phyloP scores from a whole-genome alignment of 92 coral and sea anemone genomes.

The Siderastrea siderea region DNA sequence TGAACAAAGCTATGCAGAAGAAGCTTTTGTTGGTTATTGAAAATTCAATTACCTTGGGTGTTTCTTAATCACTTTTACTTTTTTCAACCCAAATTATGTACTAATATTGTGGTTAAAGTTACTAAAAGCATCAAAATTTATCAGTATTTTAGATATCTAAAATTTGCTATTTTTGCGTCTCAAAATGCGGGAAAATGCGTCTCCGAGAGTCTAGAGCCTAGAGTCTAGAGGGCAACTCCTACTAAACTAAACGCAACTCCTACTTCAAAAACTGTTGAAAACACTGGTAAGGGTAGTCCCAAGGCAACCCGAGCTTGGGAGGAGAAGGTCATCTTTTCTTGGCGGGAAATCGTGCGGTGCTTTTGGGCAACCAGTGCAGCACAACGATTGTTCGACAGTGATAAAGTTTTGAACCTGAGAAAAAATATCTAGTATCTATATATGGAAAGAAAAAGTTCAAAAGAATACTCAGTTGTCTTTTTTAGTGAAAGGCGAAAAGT shows the following conservation, averaged over 20 bases:
- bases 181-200: slow-evolving; percentile 25
- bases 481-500: no score
- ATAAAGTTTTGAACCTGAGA: no score
- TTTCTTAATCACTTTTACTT: background rate
- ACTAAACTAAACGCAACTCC: background rate
- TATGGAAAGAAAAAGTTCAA: no score
- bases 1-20: background rate
- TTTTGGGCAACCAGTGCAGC: no score
- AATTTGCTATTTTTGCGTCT: background rate
- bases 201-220: slow-evolving; percentile 21
- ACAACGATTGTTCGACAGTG: no score
- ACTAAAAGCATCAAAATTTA: slow-evolving; percentile 24
- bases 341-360: no score
- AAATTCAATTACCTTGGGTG: background rate
- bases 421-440: no score
- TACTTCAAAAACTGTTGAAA: slow-evolving; percentile 14
- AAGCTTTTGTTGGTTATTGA: background rate
- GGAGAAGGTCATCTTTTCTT: no score
- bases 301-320: no score
- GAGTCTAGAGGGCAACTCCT: background rate
- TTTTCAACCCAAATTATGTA: background rate
- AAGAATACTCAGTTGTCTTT: no score
- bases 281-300: background rate
- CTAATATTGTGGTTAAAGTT: slow-evolving; percentile 25
- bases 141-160: slow-evolving; percentile 2